phyloP scores from a whole-genome alignment of 30 jellyfish, hydroid and myxozoan species.

The Chrysaora quinquecirrha region DNA sequence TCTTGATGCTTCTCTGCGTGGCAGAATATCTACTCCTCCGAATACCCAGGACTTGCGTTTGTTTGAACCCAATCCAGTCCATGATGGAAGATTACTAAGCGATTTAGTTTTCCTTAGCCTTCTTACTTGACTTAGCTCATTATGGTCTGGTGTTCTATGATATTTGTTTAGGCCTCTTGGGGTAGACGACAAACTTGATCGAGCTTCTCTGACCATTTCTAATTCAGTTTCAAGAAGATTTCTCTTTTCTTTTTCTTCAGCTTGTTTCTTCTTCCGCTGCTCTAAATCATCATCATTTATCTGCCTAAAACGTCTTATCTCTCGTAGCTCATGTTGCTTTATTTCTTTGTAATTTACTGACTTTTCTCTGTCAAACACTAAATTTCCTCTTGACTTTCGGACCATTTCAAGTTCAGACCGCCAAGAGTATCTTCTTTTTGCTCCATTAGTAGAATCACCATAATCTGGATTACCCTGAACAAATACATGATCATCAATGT shows the following conservation, averaged over 20 bases:
- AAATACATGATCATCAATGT: not conserved
- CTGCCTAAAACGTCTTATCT: not conserved
- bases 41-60: slow-evolving; percentile 54
- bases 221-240: not conserved
- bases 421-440: not conserved
- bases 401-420: not conserved
- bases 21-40: slow-evolving; percentile 61
- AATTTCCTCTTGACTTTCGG: too few relatives aligned
- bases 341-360: not conserved
- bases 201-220: not conserved
- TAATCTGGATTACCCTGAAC: not conserved
- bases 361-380: not conserved
- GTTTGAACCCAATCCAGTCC: not conserved
- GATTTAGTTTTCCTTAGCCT: not conserved
- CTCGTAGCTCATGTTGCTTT: not conserved
- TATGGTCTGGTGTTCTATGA: not conserved
- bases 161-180: not conserved
- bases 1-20: slow-evolving; percentile 40
- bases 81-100: not conserved
- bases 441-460: not conserved
- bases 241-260: too few relatives aligned
- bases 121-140: not conserved
- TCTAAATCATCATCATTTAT: not conserved
- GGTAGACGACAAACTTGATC: not conserved
- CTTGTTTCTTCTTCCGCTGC: not conserved